Conservation (phyloP, 2,113 vertebrate genomes). For the Gobio gobio region DNA sequence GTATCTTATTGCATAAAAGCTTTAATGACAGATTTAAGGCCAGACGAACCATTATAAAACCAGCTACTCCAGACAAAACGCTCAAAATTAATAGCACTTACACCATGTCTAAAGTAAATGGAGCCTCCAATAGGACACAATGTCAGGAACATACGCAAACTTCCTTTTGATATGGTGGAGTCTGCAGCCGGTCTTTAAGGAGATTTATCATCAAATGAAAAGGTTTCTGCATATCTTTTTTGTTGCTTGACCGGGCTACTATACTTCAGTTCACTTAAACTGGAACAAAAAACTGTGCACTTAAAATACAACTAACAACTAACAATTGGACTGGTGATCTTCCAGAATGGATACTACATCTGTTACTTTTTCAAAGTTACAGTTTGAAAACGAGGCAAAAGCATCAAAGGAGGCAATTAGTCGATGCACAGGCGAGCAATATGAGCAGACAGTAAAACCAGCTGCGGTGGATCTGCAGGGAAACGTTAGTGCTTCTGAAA, state of each 20-base stretch:
- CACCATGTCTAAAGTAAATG: slow-evolving; percentile 20
- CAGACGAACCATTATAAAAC: slow-evolving; percentile 26
- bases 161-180: slow-evolving; percentile 40
- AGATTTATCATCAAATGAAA: slow-evolving; percentile 47
- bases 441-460: slow-evolving; percentile 30
- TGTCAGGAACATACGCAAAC: slow-evolving; percentile 43
- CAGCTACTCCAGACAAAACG: slow-evolving; percentile 41
- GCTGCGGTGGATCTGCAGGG: slow-evolving; percentile 27
- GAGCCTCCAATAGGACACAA: slow-evolving; percentile 13
- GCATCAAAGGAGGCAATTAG: slow-evolving; percentile 49
- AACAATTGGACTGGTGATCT: slow-evolving; percentile 41
- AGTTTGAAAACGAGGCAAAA: slow-evolving; percentile 33
- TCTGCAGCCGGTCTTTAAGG: slow-evolving; percentile 22
- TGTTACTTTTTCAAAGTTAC: slow-evolving; percentile 33
- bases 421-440: slow-evolving; percentile 6
- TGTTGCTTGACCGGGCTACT: slow-evolving; percentile 2
- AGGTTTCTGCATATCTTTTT: background rate
- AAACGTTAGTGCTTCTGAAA: slow-evolving; percentile 3
- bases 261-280: slow-evolving; percentile 26
- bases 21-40: slow-evolving; percentile 52
- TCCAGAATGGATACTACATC: slow-evolving; percentile 45
- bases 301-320: slow-evolving; percentile 46
- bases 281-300: slow-evolving; percentile 2
- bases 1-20: slow-evolving; percentile 53
- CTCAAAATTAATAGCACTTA: slow-evolving; percentile 44